These are phyloP conservation scores for Elymnias hypermnestra DNA, from an alignment of 1,140 invertebrate species.

Conservation along the genomic window DNA sequence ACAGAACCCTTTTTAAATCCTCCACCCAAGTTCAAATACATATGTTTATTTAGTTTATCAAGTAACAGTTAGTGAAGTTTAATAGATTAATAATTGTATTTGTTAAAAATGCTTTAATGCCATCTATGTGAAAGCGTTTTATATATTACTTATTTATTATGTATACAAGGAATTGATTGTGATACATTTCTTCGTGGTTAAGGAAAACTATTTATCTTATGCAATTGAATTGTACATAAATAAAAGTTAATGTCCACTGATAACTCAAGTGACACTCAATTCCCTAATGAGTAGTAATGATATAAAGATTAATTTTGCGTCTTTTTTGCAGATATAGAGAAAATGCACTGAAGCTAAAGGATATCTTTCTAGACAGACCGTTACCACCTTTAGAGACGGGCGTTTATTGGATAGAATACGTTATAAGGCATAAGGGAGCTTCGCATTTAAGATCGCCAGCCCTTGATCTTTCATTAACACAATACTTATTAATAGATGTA, in stretches of 20 bases:
- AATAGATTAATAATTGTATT: too few species aligned
- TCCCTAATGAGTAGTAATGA: not conserved
- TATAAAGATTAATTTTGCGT: slow-evolving; percentile 7
- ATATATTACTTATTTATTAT: too few species aligned
- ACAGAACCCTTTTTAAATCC: too few species aligned
- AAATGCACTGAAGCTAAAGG: slow-evolving; percentile 59
- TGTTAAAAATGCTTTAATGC: too few species aligned
- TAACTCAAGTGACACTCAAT: slow-evolving; percentile 18
- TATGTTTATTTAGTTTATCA: too few species aligned
- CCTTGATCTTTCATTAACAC: slow-evolving; percentile 76
- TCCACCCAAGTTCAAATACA: too few species aligned
- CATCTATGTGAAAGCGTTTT: too few species aligned
- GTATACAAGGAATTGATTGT: too few species aligned
- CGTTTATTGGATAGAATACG: slow-evolving; percentile 82
- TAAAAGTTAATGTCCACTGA: slow-evolving; percentile 12
- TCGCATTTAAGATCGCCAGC: slow-evolving; percentile 78
- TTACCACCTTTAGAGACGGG: slow-evolving; percentile 75
- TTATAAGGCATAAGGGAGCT: slow-evolving; percentile 80
- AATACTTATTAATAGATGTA: slow-evolving; percentile 81
- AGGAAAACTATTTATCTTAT: too few species aligned
- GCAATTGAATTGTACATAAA: too few species aligned
- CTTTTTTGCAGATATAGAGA: slow-evolving; percentile 50
- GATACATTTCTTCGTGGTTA: too few species aligned
- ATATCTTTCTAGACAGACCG: slow-evolving; percentile 77
- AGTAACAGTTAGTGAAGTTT: too few species aligned